Evolutionary conservation across 2,113 vertebrate genomes (phyloP), one percentile per base, ranked within the genome.

Genomic region (Eupsittula cactorum): DNA sequence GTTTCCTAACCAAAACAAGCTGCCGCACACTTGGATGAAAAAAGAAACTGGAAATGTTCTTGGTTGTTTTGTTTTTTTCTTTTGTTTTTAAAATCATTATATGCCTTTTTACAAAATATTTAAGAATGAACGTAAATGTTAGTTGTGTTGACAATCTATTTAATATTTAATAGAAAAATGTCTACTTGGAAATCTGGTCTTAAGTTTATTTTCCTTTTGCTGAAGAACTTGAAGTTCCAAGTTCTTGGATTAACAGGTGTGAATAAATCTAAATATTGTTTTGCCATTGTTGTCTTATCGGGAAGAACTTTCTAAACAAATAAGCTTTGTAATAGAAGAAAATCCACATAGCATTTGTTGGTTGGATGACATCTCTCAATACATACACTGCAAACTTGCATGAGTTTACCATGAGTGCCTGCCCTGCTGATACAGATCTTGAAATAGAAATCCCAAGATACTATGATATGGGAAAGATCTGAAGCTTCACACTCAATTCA

Each of bases 91-190:
- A 39, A 90, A 86, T 96, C 88, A 50, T 92, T 60, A 11, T 94
- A 18, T 86, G 31, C 92, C 91, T 97, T 96, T 93, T 93, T 97
- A 92, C 67, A 59, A 91, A 96, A 85, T 98, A 97, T 98, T 98
- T 98, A 98, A 98, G 90, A 97, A 93, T 87, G 93, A 96, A 82
- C 92, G 18, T 97, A 77, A 81, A 68, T 87, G 79, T 96, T 96
- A 92, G n/a, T 75, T 96, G 90, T 94, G 80, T 97, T 97, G 96
- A 98, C 76, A 87, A 95, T 97, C 94, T 98, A 98, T 98, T 98
- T 98, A 98, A 98, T 98, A 98, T 98, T 98, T 98, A 98, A 98
- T 80, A 91, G 94, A 82, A 97, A 94, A 88, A 82, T 68, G 93
- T 37, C 82, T 95, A 64, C 75, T 97, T 91, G 91, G 82, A 93